Conservation (phyloP, 2,888 invertebrate genomes). For the Nephrotoma appendiculata region DNA sequence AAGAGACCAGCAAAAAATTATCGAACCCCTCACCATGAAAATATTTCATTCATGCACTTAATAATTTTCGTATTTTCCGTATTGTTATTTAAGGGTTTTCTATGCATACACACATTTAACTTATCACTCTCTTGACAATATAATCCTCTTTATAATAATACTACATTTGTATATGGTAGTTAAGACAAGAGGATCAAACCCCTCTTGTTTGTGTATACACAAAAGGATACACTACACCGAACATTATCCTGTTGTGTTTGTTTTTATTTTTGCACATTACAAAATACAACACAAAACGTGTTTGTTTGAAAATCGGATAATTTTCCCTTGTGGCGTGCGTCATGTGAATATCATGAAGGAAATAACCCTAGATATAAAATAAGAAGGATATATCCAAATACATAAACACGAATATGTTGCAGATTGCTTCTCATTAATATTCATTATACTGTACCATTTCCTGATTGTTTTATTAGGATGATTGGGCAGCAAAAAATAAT, state of each 20-base stretch:
- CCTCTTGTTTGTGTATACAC: background rate
- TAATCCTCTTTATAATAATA: background rate
- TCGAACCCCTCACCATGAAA: background rate
- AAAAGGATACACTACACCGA: background rate
- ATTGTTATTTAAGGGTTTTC: slow-evolving; percentile 1
- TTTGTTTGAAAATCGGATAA: background rate
- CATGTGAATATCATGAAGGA: background rate
- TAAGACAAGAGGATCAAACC: background rate
- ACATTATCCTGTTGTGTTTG: background rate
- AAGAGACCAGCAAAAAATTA: background rate
- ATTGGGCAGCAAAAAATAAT: background rate
- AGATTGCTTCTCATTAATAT: background rate
- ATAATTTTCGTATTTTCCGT: background rate
- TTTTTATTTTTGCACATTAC: background rate
- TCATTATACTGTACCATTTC: background rate
- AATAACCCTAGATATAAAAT: background rate
- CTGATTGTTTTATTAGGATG: background rate
- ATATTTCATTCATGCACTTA: background rate
- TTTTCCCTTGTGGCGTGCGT: slow-evolving; percentile 1
- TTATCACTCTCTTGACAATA: slow-evolving; percentile 4
- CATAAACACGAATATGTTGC: background rate
- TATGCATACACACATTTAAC: background rate
- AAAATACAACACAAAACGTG: background rate
- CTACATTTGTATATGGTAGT: background rate
- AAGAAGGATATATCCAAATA: background rate